Conservation (phyloP, 2,113 vertebrate species). For the Rhea pennata region DNA sequence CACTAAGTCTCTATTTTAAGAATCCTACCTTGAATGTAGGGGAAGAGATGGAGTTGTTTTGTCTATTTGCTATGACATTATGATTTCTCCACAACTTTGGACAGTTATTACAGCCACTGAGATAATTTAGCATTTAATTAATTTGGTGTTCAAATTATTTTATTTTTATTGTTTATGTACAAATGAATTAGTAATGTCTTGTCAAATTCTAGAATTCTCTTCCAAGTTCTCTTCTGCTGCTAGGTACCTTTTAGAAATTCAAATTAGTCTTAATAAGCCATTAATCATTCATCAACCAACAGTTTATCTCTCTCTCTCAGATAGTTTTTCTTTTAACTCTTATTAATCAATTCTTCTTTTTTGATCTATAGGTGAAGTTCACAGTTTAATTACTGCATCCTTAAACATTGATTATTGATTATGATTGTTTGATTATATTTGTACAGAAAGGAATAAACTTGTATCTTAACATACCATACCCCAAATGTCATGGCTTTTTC, state of each 20-base stretch:
- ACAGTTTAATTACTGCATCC: slow-evolving; percentile 8
- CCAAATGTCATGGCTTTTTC: neutral
- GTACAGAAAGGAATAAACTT: neutral
- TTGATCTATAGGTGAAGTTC: slow-evolving; percentile 30
- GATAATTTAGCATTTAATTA: neutral
- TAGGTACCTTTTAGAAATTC: neutral
- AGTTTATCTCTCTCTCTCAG: neutral
- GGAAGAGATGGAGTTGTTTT: neutral
- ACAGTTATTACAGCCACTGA: neutral
- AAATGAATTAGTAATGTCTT: neutral
- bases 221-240: neutral
- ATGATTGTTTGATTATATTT: slow-evolving; percentile 26
- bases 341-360: neutral
- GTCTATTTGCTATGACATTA: neutral
- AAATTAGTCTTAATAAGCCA: neutral
- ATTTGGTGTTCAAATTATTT: neutral
- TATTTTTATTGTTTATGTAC: neutral
- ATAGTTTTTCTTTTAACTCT: slow-evolving; percentile 22
- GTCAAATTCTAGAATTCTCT: neutral
- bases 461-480: neutral
- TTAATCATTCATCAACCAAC: neutral
- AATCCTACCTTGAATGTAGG: neutral
- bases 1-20: neutral
- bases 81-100: neutral
- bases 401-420: slow-evolving; percentile 39